These are phyloP conservation scores for Euproctis similis DNA, from an alignment of 2,888 invertebrate genomes.

Conservation along the genomic window DNA sequence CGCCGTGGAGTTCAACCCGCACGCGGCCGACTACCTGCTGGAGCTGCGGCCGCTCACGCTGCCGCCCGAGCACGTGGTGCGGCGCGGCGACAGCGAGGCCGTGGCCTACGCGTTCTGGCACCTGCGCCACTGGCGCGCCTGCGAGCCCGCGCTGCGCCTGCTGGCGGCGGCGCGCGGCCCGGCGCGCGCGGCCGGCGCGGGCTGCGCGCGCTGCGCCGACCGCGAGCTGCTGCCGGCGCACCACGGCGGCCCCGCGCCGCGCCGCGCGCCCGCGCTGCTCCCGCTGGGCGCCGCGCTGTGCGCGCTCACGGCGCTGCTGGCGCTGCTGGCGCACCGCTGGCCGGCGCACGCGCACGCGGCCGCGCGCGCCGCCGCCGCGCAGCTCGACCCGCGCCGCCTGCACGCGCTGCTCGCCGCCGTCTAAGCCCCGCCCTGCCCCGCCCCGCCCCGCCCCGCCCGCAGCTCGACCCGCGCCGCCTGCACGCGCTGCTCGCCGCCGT, in stretches of 20 bases:
- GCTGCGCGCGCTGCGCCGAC: slow-evolving; percentile 88
- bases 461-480: slow-evolving; percentile 79
- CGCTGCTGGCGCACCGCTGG: slow-evolving; percentile 57
- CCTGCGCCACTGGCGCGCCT: slow-evolving; percentile 95
- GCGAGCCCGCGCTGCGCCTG: slow-evolving; percentile 94
- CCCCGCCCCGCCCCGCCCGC: slow-evolving; percentile 91
- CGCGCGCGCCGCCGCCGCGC: slow-evolving; percentile 25
- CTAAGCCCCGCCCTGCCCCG: slow-evolving; percentile 67
- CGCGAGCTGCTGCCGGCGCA: slow-evolving; percentile 88
- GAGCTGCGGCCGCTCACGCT: slow-evolving; percentile 96
- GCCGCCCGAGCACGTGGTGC: slow-evolving; percentile 97
- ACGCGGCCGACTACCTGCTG: slow-evolving; percentile 96
- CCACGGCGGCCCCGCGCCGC: slow-evolving; percentile 90
- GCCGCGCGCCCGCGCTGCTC: slow-evolving; percentile 86
- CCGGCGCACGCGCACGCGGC: slow-evolving; percentile 31
- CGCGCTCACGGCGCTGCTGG: slow-evolving; percentile 79
- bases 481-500: slow-evolving; percentile 69
- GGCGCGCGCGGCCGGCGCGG: slow-evolving; percentile 73
- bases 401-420: slow-evolving; percentile 31
- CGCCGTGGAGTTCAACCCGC: slow-evolving; percentile 98
- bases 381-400: slow-evolving; percentile 27
- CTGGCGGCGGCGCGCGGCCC: slow-evolving; percentile 91
- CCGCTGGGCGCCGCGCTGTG: slow-evolving; percentile 92
- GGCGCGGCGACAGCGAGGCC: slow-evolving; percentile 97
- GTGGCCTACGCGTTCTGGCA: slow-evolving; percentile 98